Conservation (phyloP, 2,113 vertebrate genomes). For the Cochlearius cochlearius region DNA sequence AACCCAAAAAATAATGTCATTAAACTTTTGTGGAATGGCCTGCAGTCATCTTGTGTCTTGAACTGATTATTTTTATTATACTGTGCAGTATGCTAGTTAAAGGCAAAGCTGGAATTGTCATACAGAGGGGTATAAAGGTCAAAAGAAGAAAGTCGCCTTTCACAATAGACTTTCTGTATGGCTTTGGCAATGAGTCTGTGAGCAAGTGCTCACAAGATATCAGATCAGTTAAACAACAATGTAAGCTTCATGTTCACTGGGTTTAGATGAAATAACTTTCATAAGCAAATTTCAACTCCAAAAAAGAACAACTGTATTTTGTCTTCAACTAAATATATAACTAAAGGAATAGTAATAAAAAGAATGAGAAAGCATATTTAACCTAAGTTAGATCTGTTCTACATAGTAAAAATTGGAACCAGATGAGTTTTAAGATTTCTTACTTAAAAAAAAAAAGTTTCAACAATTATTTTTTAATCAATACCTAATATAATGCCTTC, state of each 20-base stretch:
- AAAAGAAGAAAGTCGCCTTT: neutral
- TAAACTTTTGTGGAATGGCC: neutral
- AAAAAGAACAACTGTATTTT: neutral
- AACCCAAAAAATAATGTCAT: neutral
- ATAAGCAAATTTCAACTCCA: neutral
- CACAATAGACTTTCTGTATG: neutral
- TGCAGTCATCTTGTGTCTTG: neutral
- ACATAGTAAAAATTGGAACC: neutral
- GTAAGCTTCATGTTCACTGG: neutral
- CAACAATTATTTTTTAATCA: neutral
- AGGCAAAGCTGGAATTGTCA: neutral
- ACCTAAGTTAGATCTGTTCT: neutral
- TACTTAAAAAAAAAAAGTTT: neutral
- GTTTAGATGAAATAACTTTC: neutral
- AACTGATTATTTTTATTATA: neutral
- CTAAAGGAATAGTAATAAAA: neutral
- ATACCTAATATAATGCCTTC: neutral
- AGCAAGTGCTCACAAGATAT: neutral
- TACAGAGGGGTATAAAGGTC: neutral
- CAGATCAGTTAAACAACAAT: neutral
- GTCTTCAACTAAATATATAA: neutral
- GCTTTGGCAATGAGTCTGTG: neutral
- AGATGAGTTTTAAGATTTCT: neutral
- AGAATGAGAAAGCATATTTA: neutral
- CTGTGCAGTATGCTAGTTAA: neutral